Percentiles rank a stretch among this genome's conserved stretches.
Evolutionary conservation across 2,797 vertebrate genomes (phyloP).

Genomic region (Capromys pilorides): DNA sequence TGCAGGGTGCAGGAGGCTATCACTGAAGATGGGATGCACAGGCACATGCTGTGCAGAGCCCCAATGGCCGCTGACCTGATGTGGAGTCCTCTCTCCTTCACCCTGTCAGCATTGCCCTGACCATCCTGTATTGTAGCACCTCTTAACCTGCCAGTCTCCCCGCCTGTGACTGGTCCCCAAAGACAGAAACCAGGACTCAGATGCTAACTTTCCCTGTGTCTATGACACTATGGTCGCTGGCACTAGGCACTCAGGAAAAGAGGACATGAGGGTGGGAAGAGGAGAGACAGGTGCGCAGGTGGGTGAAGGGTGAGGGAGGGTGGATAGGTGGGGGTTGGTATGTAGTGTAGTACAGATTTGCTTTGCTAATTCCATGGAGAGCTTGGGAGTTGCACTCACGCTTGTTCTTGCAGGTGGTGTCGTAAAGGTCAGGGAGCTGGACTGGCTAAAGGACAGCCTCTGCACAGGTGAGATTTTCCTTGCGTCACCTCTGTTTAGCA

Average conservation of each 20-base stretch:
- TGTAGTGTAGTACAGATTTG: not conserved
- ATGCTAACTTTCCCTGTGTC: not conserved
- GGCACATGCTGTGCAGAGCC: not conserved
- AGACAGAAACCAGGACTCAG: not conserved
- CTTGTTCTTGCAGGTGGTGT: conserved; percentile 83
- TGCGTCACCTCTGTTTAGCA: accelerated
- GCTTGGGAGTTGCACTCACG: not conserved
- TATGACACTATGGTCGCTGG: not conserved
- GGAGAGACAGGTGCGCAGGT: not conserved
- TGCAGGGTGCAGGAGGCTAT: not conserved
- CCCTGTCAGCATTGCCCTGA: not conserved
- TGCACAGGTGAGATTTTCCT: conserved; percentile 88
- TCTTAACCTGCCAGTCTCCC: not conserved
- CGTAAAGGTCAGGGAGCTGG: conserved; percentile 90
- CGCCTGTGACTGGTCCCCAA: not conserved
- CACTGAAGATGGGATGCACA: not conserved
- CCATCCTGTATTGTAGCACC: accelerated
- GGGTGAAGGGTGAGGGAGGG: not conserved
- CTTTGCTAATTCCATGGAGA: not conserved
- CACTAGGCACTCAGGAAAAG: not conserved
- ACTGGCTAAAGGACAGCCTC: conserved; percentile 91
- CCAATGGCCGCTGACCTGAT: not conserved
- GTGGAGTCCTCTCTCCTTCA: accelerated
- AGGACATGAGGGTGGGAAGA: not conserved
- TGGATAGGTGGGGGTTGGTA: accelerated